Evolutionary conservation across 2,113 vertebrate species (phyloP).

Genomic region (Mesitornis unicolor): DNA sequence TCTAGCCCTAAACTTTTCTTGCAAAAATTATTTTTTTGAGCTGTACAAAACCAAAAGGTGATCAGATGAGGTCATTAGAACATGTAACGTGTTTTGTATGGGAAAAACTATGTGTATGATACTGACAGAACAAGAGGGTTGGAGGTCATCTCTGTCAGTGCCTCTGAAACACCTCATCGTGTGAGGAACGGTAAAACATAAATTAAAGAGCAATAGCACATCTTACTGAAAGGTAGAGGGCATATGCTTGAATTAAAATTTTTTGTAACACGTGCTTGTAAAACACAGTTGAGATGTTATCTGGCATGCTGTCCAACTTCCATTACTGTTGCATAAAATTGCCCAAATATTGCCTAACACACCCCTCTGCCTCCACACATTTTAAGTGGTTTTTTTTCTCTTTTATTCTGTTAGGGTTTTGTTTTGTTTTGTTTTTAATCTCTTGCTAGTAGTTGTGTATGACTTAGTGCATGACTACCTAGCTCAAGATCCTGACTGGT

Average conservation of each 20-base stretch:
- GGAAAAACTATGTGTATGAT: not conserved
- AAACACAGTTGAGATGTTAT: not conserved
- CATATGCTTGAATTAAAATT: not conserved
- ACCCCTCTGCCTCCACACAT: accelerated
- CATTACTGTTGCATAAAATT: not conserved
- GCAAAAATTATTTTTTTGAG: not conserved
- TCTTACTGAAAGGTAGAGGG: not conserved
- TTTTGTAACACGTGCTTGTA: not conserved
- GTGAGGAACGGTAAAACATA: not conserved
- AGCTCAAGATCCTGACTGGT: not conserved
- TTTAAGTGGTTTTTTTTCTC: not conserved
- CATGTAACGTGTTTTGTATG: not conserved
- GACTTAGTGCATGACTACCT: not conserved
- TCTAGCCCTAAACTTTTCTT: not conserved
- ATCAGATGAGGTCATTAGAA: not conserved
- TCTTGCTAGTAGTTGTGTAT: not conserved
- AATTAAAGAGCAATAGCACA: not conserved
- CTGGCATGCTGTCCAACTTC: not conserved
- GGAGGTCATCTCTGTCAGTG: not conserved
- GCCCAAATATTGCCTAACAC: not conserved
- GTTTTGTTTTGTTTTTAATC: no score
- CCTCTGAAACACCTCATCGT: not conserved
- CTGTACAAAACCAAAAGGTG: not conserved
- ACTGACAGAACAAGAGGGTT: not conserved
- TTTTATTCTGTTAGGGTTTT: not conserved